Base-by-base conservation (phyloP, 2,113 vertebrate genomes). In the Oceanites oceanicus region DNA sequence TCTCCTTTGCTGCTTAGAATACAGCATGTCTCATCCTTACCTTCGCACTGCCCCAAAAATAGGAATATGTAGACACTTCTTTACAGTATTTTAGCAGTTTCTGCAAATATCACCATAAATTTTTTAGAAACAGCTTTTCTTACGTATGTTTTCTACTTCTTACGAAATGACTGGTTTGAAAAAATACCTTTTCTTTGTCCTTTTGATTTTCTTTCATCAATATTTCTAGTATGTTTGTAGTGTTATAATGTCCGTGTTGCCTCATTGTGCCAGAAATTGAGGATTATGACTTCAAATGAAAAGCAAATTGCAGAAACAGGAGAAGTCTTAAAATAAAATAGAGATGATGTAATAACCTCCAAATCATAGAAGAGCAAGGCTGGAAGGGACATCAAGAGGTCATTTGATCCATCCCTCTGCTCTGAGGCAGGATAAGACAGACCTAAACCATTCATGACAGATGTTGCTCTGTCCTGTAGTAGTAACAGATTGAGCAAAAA, bases 331-430 rank as follows among this genome's bases (percentile, higher is more conserved):
- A 47, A 92, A 83, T 91, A 94, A 95, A 89, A 71, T n/a, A 79
- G 88, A 73, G 29, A 22, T 91, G 84, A 86, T 84, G 83, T 82
- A 85, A 92, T 91, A 94, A 72, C 38, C 22, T 78, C 45, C 30
- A 75, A 68, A 73, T 79, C 40, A 18, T 68, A 62, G 90, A 87
- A 91, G 15, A 86, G 13, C 72, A 68, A 56, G 70, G 29, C 61
- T 93, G 80, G 73, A 91, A 80, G 86, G 82, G 85, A 65, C 80
- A 79, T 82, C 18, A 82, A 29, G 84, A 93, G 81, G 77, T 95
- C 90, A 82, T 82, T 96, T 90, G 68, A 85, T 90, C 56, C 77
- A 29, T 87, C 30, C 0, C 3, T 91, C 61, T 56, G 47, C 62
- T 78, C 70, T 61, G 34, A 82, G 81, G 44, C 52, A 72, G 81